Conservation (phyloP, 2,113 vertebrate genomes). For the Heptranchias perlo region DNA sequence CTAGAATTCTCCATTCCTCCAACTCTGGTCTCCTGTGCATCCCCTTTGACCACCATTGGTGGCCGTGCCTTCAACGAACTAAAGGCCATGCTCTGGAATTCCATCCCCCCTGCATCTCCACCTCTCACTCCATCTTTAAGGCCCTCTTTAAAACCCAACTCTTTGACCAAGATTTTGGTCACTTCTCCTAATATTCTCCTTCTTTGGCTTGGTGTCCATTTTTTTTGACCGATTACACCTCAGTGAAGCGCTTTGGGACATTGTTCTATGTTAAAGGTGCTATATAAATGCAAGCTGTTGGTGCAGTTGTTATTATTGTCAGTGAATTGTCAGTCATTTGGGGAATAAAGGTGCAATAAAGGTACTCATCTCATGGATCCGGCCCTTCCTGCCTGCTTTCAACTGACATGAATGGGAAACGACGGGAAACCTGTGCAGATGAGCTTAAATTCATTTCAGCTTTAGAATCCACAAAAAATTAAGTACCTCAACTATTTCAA, state of each 20-base stretch:
- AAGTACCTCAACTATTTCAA: no score
- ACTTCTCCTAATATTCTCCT: neutral
- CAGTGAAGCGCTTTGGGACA: neutral
- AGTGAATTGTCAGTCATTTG: no score
- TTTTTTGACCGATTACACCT: neutral
- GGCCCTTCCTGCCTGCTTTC: no score
- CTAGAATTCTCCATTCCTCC: neutral
- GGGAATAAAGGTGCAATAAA: no score
- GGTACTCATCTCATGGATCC: no score
- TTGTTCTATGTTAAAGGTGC: neutral
- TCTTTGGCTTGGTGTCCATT: neutral
- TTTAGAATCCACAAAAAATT: no score
- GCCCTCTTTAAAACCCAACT: neutral
- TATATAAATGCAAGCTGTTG: neutral
- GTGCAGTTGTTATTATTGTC: neutral
- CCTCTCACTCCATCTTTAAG: neutral
- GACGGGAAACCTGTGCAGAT: no score
- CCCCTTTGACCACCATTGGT: neutral
- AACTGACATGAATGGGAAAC: no score
- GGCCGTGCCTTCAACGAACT: neutral
- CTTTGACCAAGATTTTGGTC: neutral
- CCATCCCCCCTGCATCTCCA: no score
- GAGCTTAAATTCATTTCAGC: no score
- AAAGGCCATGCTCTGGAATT: neutral
- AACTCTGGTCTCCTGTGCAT: neutral